A percentile compares a stretch with the other conserved stretches of the same genome.
Evolutionary conservation across 2,113 vertebrate genomes (phyloP).

Genomic region (Osmerus eperlanus): DNA sequence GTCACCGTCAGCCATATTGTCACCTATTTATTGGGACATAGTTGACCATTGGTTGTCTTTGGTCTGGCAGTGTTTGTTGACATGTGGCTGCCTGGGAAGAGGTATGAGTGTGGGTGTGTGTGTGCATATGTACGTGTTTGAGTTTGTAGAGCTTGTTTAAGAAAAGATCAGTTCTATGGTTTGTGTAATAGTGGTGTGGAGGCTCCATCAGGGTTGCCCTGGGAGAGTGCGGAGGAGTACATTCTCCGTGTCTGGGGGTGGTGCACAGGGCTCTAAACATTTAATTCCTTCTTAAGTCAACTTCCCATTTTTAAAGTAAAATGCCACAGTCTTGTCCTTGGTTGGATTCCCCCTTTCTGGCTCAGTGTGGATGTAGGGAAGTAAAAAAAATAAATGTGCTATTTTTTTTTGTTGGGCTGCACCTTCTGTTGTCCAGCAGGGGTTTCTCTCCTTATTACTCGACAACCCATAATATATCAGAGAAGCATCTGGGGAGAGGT

Average conservation of each 20-base stretch:
- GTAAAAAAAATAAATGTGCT: conserved; percentile 15
- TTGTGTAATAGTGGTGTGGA: conserved; percentile 12
- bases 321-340: conserved; percentile 24
- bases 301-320: neutral
- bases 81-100: conserved; percentile 28
- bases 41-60: conserved; percentile 25
- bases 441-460: conserved; percentile 1
- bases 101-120: conserved; percentile 29
- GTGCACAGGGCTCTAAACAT: conserved; percentile 37
- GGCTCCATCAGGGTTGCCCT: conserved; percentile 16
- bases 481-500: conserved; percentile 38
- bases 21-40: conserved; percentile 16
- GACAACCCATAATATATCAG: neutral
- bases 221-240: conserved; percentile 39
- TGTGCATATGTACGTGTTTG: conserved; percentile 37
- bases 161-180: conserved; percentile 28
- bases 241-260: conserved; percentile 49
- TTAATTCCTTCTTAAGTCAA: too few species aligned
- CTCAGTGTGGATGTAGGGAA: conserved; percentile 57
- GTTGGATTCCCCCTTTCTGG: conserved; percentile 29
- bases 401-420: conserved; percentile 18
- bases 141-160: conserved; percentile 28
- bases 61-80: conserved; percentile 63
- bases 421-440: conserved; percentile 39
- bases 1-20: conserved; percentile 30